Base-by-base conservation (phyloP, 2,797 vertebrate species). In the Acanthurus leucopareius region DNA sequence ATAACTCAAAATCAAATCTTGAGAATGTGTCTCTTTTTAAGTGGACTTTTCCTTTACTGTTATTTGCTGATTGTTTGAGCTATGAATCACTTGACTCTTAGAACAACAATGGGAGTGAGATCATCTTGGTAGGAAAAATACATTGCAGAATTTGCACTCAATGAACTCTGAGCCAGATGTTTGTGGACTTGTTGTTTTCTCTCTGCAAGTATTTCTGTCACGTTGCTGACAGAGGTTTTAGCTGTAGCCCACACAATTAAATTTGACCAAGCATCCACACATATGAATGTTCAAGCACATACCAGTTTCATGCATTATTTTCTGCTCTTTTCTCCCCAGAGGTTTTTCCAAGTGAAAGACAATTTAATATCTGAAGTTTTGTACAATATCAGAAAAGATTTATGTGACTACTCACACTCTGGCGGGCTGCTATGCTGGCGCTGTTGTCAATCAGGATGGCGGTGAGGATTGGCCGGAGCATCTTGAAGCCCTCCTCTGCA, bases 401-500 rank as follows among this genome's bases (percentile, higher is more conserved):
- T 0, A 17, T 1, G 9, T 0, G 35, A 35, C 48, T 0, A 96
- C 98, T 98, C 86, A 99, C 98, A 0, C 96, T 97, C 89, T 97
- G 97, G 70, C 97, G 96, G 80, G 96, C 96, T 0, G 90, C n/a
- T 5, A 95, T 88, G 79, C 91, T 97, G 75, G 97, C 97, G 0
- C 86, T 89, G 82, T 75, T 63, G 83, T 99, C 98, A 0, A 86
- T 97, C 63, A 99, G 93, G 84, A 97, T 85, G 32, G 92, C 90
- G 73, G 96, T 45, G 8, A 99, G 95, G 62, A 97, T 75, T 4
- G 97, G 97, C 48, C 95, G 93, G 60, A 99, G 93, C 69, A 94
- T 93, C 83, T 90, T 95, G 80, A 99, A 98, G 52, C 96, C 86
- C 80, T 98, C 97, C 85, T 97, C 97, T 0, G 96, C 96, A 87